Evolutionary conservation across 2,797 vertebrate genomes (phyloP), one percentile per base, ranked within the genome.

Genomic region (Scolopax bukidnonensis): DNA sequence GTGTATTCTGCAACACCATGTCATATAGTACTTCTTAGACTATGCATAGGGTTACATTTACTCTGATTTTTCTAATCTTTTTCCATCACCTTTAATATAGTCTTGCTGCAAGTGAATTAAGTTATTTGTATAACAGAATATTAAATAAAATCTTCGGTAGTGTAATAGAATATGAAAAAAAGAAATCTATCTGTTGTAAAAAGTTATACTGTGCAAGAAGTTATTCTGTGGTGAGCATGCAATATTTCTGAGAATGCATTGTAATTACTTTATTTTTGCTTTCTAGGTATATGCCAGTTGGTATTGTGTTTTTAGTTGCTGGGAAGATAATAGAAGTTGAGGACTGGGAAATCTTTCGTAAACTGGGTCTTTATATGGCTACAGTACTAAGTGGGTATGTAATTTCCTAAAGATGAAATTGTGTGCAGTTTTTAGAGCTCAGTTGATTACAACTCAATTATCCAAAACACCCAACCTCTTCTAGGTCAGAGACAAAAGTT

Each of bases 261-360:
- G 64, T 83, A 33, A 93, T 93, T 73, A 41, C 40, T 82, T 71
- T 93, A 10, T 79, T 97, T 94, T 96, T 97, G 12, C 56, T 94
- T 98, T 98, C 47, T 97, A 99, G 99, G 97, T 99, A 99, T 96
- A 99, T 99, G 99, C 99, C 99, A 2, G 8, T 99, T 6, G 99
- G 99, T 41, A 99, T 99, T 76, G 96, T 99, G 91, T 99, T 99
- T 98, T 98, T 99, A 53, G 99, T 99, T 97, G 99, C 99, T 54
- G 99, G 99, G 59, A 99, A 99, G 97, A 99, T 99, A 97, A 98
- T 99, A 53, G 99, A 99, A 98, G 99, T 99, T 92, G 99, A 99
- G 89, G 98, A 99, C 98, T 99, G 99, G 99, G 99, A 99, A 95
- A 99, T 99, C 97, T 99, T 99, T 96, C 98, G 97, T 96, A 99